Conservation (phyloP, 1,140 invertebrate genomes). For the Cyclargus thomasi region DNA sequence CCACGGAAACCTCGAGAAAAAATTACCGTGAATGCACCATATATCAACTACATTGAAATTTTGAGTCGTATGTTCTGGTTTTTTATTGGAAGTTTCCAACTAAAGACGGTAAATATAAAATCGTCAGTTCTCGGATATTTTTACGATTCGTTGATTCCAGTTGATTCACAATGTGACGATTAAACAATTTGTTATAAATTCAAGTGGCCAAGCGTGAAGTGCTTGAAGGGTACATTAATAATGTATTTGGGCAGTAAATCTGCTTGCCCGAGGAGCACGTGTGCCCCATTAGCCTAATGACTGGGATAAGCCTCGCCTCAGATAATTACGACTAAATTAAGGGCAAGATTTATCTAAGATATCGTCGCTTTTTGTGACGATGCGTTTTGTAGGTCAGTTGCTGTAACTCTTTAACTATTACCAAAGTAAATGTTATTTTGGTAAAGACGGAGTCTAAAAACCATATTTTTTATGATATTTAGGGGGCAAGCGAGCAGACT, state of each 20-base stretch:
- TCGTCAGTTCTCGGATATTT: background rate
- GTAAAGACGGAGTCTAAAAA: too few species aligned
- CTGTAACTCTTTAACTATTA: too few species aligned
- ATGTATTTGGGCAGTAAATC: conserved; percentile 59
- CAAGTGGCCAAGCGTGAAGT: conserved; percentile 26
- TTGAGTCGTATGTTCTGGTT: too few species aligned
- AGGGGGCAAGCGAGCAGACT: too few species aligned
- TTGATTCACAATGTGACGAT: conserved; percentile 35
- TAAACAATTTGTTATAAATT: conserved; percentile 42
- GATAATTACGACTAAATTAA: conserved; percentile 18
- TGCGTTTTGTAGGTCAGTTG: background rate
- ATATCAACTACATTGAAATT: too few species aligned
- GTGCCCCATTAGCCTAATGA: conserved; percentile 55
- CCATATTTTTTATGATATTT: too few species aligned
- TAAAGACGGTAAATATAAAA: too few species aligned
- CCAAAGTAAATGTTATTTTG: too few species aligned
- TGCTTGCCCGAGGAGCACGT: conserved; percentile 53
- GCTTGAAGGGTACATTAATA: conserved; percentile 56
- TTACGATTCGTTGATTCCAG: background rate
- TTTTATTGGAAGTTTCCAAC: too few species aligned
- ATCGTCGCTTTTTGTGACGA: background rate
- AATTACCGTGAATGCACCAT: too few species aligned
- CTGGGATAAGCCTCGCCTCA: conserved; percentile 24
- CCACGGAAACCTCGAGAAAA: too few species aligned
- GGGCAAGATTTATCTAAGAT: conserved; percentile 12